A percentile compares a stretch with the other conserved stretches of the same genome.
phyloP scores from a whole-genome alignment of 2,888 invertebrate species.

The Cosmorhoe ocellata region DNA sequence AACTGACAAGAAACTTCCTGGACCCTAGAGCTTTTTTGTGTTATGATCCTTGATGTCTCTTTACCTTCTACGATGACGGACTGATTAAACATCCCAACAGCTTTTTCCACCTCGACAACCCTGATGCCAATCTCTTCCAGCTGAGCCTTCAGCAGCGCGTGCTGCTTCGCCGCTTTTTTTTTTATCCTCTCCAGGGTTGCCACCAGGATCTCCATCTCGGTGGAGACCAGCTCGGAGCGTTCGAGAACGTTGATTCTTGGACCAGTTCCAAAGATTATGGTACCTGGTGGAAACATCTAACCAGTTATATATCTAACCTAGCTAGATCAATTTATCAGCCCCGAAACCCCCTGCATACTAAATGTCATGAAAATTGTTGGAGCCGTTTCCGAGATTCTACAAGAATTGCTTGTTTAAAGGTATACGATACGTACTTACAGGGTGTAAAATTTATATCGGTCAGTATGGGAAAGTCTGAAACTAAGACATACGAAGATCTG shows the following conservation, averaged over 20 bases:
- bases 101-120: slow-evolving; percentile 74
- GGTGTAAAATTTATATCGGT: too few relatives aligned
- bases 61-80: slow-evolving; percentile 72
- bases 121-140: slow-evolving; percentile 81
- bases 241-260: slow-evolving; percentile 77
- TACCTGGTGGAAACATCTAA: slow-evolving; percentile 33
- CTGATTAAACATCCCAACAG: slow-evolving; percentile 72
- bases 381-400: too few relatives aligned
- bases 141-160: slow-evolving; percentile 71
- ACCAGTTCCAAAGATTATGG: slow-evolving; percentile 55
- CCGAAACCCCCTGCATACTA: too few relatives aligned
- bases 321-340: too few relatives aligned
- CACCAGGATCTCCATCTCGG: slow-evolving; percentile 76
- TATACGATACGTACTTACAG: too few relatives aligned
- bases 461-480: too few relatives aligned
- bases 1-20: not conserved
- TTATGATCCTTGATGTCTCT: too few relatives aligned
- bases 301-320: too few relatives aligned
- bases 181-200: slow-evolving; percentile 52
- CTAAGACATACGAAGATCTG: too few relatives aligned
- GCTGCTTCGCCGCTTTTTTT: slow-evolving; percentile 57
- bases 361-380: too few relatives aligned
- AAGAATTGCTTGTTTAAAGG: too few relatives aligned
- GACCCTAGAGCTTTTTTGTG: too few relatives aligned
- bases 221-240: slow-evolving; percentile 72